phyloP scores from a whole-genome alignment of 2,797 vertebrate species.

The Crax fasciolata region DNA sequence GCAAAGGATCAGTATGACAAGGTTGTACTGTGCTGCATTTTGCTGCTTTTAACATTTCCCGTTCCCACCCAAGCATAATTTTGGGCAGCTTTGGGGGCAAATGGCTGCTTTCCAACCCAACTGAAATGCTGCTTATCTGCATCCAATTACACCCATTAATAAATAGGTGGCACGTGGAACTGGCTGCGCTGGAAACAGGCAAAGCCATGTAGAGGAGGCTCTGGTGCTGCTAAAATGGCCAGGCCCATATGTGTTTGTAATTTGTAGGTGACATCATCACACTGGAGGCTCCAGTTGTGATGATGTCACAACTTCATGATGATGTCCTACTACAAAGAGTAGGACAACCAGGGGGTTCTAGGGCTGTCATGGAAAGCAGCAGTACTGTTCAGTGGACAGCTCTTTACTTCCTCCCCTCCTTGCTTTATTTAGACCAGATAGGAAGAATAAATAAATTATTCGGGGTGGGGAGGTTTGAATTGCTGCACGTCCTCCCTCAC shows the following conservation, averaged over 20 bases:
- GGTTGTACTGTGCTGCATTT: neutral
- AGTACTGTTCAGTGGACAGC: neutral
- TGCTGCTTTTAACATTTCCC: neutral
- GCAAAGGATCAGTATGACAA: neutral
- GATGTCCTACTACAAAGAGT: too few relatives aligned
- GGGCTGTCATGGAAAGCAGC: neutral
- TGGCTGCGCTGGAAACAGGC: neutral
- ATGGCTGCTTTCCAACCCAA: neutral
- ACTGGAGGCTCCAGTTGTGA: too few relatives aligned
- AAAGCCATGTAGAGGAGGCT: neutral
- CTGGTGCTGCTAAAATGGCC: neutral
- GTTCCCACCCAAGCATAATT: conserved; percentile 11
- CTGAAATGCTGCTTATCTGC: neutral
- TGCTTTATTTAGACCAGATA: neutral
- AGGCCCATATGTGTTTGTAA: neutral
- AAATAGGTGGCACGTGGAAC: neutral
- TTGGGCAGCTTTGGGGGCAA: conserved; percentile 22
- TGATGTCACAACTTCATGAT: too few relatives aligned
- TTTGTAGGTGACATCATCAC: too few relatives aligned
- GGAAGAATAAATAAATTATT: neutral
- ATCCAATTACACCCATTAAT: neutral
- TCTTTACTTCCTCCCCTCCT: neutral
- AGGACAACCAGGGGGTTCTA: accelerated
- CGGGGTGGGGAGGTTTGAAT: neutral
- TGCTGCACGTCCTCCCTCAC: neutral